Conservation (phyloP, 2,888 invertebrate species). For the Tipula vernalis region DNA sequence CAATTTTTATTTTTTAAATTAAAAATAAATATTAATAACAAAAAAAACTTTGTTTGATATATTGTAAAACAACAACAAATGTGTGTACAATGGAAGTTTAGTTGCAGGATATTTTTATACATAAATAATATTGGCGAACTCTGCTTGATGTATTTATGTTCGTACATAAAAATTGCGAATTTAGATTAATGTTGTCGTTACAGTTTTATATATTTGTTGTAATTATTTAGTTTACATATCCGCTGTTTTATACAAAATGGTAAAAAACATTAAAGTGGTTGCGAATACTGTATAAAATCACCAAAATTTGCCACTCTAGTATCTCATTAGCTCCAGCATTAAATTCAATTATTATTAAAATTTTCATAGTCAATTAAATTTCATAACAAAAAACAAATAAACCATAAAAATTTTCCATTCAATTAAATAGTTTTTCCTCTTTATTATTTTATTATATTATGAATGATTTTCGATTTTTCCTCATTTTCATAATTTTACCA, state of each 20-base stretch:
- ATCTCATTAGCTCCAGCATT: no score
- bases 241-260: no score
- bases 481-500: background rate
- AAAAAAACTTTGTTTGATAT: background rate
- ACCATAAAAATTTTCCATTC: background rate
- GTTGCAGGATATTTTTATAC: no score
- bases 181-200: background rate
- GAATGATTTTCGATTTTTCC: background rate
- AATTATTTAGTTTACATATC: no score
- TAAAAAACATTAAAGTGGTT: no score
- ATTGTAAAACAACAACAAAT: background rate
- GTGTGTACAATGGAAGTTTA: no score
- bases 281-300: no score
- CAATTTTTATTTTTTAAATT: background rate
- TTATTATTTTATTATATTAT: background rate
- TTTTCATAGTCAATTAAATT: no score
- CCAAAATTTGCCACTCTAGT: no score
- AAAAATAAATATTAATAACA: background rate
- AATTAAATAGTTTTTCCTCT: background rate
- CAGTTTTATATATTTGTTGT: background rate
- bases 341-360: no score
- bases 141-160: background rate
- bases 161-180: background rate
- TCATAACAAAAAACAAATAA: background rate
- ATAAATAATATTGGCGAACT: background rate